Conservation (phyloP, 2,888 invertebrate species). For the Epistrophella euchroma region DNA sequence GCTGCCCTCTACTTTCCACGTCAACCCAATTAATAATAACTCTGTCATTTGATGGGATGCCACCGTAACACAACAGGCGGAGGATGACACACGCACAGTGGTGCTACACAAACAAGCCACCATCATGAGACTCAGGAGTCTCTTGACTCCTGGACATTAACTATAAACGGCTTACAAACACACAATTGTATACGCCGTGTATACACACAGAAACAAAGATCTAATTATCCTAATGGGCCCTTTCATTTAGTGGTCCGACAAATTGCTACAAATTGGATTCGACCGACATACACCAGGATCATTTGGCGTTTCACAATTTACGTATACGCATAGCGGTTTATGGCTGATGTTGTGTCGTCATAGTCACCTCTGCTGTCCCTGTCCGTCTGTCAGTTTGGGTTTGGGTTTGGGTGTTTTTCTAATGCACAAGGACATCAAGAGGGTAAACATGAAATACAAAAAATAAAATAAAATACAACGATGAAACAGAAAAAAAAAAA, state of each 20-base stretch:
- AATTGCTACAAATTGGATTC: conserved; percentile 76
- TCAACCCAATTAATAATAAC: conserved; percentile 69
- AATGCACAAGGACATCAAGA: conserved; percentile 58
- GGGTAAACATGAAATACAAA: conserved; percentile 41
- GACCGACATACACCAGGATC: conserved; percentile 75
- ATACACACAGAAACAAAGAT: conserved; percentile 70
- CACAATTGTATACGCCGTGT: conserved; percentile 36
- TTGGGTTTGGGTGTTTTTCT: conserved; percentile 41
- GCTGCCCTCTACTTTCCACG: background rate
- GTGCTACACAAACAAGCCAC: conserved; percentile 26
- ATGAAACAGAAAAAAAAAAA: conserved; percentile 32
- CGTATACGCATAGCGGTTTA: conserved; percentile 73
- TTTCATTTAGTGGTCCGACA: conserved; percentile 76
- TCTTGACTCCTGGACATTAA: conserved; percentile 25
- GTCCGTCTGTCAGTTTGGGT: conserved; percentile 56
- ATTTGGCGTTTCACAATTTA: conserved; percentile 75
- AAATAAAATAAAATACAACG: conserved; percentile 23
- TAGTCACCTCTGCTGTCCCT: conserved; percentile 49
- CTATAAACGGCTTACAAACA: conserved; percentile 50
- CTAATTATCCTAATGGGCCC: conserved; percentile 76
- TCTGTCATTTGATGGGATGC: conserved; percentile 72
- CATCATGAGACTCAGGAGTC: conserved; percentile 9
- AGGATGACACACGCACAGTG: conserved; percentile 70
- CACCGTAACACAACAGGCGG: conserved; percentile 53
- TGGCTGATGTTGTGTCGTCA: conserved; percentile 57